These are phyloP conservation scores for Digitonthophagus gazella DNA, from an alignment of 2,888 invertebrate species.

Conservation along the genomic window DNA sequence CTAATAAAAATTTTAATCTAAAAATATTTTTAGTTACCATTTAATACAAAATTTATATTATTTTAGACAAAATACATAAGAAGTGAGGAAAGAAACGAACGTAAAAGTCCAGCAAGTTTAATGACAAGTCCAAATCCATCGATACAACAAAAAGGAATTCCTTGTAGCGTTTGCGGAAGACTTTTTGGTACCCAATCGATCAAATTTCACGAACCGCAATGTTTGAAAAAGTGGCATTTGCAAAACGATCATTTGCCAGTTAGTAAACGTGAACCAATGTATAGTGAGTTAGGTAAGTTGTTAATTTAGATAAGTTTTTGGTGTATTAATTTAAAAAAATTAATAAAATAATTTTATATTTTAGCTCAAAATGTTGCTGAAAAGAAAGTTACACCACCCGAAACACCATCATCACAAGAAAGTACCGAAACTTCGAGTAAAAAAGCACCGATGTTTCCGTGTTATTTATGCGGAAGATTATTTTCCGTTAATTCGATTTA, in stretches of 20 bases:
- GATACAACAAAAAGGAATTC: no score
- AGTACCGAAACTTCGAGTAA: slow-evolving; percentile 27
- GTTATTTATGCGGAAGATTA: slow-evolving; percentile 65
- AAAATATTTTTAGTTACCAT: no score
- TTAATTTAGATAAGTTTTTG: background rate
- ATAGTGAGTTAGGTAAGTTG: slow-evolving; percentile 17
- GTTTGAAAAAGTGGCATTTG: slow-evolving; percentile 61
- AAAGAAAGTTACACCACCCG: background rate
- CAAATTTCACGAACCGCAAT: slow-evolving; percentile 66
- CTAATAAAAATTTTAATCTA: no score
- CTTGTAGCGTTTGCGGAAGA: slow-evolving; percentile 65
- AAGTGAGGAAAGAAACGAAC: background rate
- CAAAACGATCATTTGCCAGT: slow-evolving; percentile 60
- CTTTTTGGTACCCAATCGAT: slow-evolving; percentile 65
- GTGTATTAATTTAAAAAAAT: background rate
- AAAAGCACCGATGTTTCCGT: slow-evolving; percentile 50
- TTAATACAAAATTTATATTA: no score
- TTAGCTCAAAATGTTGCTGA: background rate
- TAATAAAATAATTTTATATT: no score
- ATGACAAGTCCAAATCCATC: background rate
- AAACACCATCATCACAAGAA: background rate
- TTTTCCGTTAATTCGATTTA: slow-evolving; percentile 62
- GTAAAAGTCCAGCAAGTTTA: background rate
- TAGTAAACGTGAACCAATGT: slow-evolving; percentile 43
- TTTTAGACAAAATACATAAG: slow-evolving; percentile 18